phyloP scores from a whole-genome alignment of 2,113 vertebrate species.

The Calonectris borealis region DNA sequence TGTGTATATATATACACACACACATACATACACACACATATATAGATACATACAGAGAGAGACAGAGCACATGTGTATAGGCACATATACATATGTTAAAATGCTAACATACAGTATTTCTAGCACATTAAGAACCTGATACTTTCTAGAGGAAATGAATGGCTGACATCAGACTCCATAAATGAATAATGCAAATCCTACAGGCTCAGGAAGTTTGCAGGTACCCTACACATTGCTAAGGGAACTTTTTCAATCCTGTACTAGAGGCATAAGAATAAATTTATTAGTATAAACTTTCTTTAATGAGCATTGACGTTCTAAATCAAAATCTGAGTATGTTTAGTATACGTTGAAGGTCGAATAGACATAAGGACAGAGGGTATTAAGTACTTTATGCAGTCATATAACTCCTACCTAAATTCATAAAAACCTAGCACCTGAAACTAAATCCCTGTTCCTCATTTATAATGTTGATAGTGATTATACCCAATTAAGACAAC shows the following conservation, averaged over 20 bases:
- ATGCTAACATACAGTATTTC: not conserved
- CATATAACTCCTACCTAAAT: not conserved
- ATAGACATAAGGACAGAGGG: not conserved
- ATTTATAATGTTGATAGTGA: not conserved
- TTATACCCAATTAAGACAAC: not conserved
- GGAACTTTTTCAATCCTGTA: not conserved
- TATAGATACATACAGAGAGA: not conserved
- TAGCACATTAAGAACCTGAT: not conserved
- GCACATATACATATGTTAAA: not conserved
- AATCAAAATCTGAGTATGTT: not conserved
- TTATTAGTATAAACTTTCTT: not conserved
- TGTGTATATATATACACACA: not conserved
- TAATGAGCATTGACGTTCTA: not conserved
- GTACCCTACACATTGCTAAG: not conserved
- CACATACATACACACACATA: not conserved
- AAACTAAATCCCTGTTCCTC: not conserved
- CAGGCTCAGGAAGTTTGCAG: not conserved
- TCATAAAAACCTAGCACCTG: not conserved
- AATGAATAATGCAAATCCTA: not conserved
- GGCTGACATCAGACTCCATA: not conserved
- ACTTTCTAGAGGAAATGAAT: not conserved
- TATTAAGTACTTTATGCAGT: not conserved
- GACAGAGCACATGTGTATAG: accelerated
- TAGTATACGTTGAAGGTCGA: not conserved
- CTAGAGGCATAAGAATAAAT: not conserved